Evolutionary conservation across 2,888 invertebrate genomes (phyloP).

Genomic region (Vandiemenella viatica): DNA sequence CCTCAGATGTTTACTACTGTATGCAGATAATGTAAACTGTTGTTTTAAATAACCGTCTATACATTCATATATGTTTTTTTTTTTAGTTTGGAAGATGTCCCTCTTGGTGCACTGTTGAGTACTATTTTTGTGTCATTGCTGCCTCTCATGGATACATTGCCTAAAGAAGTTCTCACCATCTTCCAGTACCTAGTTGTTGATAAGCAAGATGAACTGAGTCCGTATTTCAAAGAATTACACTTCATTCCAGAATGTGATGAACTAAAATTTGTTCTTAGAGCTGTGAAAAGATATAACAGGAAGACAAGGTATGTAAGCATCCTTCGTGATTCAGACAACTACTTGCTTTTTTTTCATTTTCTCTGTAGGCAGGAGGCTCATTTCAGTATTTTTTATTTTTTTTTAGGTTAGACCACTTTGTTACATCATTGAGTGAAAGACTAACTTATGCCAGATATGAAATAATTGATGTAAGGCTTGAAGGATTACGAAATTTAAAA

Average conservation of each 20-base stretch:
- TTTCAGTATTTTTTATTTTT: no score
- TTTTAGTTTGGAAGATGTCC: slow-evolving; percentile 47
- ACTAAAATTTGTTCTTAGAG: no score
- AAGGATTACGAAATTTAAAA: slow-evolving; percentile 56
- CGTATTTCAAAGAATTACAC: slow-evolving; percentile 66
- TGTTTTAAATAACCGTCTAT: no score
- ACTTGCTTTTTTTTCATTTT: neutral
- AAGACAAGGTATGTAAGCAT: no score
- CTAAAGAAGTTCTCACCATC: slow-evolving; percentile 56
- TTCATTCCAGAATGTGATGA: slow-evolving; percentile 56
- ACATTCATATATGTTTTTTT: no score
- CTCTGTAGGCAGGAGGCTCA: slow-evolving; percentile 28
- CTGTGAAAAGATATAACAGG: no score
- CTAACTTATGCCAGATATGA: slow-evolving; percentile 39
- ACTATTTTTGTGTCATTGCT: slow-evolving; percentile 69
- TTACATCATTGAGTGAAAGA: slow-evolving; percentile 6
- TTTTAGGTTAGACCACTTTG: no score
- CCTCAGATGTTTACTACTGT: no score
- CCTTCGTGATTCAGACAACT: neutral
- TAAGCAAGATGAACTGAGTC: slow-evolving; percentile 48
- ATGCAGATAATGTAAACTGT: no score
- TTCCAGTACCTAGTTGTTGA: slow-evolving; percentile 61
- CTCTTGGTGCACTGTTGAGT: slow-evolving; percentile 64
- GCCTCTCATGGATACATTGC: slow-evolving; percentile 53
- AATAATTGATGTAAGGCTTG: slow-evolving; percentile 59